Evolutionary conservation across 2,888 invertebrate species (phyloP).

Genomic region (Byasa hedistus): DNA sequence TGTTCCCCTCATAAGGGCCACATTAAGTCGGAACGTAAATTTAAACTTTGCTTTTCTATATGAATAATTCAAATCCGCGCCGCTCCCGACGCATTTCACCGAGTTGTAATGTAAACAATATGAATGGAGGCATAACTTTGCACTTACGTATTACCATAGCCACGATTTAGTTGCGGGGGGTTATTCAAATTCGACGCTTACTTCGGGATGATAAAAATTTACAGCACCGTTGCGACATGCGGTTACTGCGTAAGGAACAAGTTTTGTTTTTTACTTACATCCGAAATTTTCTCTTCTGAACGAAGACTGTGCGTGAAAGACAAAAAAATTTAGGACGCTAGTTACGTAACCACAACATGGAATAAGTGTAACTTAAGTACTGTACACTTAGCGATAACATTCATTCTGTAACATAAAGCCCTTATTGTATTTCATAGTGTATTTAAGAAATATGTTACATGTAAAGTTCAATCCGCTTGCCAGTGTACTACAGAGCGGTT

Average conservation of each 20-base stretch:
- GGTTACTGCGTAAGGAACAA: background rate
- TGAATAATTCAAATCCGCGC: constrained; percentile 25
- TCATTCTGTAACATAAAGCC: too few species aligned
- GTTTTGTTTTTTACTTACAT: too few species aligned
- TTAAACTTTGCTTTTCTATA: constrained; percentile 25
- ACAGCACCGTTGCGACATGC: constrained; percentile 2
- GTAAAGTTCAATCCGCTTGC: too few species aligned
- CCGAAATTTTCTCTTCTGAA: too few species aligned
- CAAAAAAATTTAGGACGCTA: too few species aligned
- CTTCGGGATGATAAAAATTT: constrained; percentile 22
- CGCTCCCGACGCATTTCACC: constrained; percentile 18
- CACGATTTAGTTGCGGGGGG: constrained; percentile 14
- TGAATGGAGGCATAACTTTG: constrained; percentile 25
- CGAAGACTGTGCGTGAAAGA: too few species aligned
- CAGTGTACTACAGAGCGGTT: too few species aligned
- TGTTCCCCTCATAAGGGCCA: constrained; percentile 13
- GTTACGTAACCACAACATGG: too few species aligned
- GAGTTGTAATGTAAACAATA: constrained; percentile 28
- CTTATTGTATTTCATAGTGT: too few species aligned
- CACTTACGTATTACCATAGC: constrained; percentile 23
- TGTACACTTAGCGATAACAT: too few species aligned
- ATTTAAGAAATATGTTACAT: too few species aligned
- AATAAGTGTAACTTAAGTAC: too few species aligned
- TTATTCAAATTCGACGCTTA: constrained; percentile 19
- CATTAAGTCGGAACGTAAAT: constrained; percentile 14